phyloP scores from a whole-genome alignment of 2,113 vertebrate genomes.

The Alces alces region DNA sequence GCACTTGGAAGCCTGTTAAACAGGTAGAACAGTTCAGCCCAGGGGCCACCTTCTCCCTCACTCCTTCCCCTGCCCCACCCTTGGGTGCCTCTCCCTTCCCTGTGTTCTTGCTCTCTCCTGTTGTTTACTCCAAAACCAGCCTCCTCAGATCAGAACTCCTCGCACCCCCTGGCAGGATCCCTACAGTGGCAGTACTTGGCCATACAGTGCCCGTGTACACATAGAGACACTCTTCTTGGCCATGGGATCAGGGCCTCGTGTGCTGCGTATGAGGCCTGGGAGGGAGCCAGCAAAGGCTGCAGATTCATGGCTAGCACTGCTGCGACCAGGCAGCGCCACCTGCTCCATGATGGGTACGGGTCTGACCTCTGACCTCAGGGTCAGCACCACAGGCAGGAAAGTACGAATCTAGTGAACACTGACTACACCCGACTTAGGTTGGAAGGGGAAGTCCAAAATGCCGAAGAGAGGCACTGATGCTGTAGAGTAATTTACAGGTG shows the following conservation, averaged over 20 bases:
- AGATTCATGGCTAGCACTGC: background rate
- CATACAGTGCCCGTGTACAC: background rate
- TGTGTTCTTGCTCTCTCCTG: background rate
- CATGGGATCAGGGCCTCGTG: background rate
- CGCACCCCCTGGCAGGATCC: background rate
- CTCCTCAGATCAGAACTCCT: background rate
- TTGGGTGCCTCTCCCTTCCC: background rate
- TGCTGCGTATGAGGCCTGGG: background rate
- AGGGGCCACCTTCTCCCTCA: background rate
- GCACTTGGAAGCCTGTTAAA: background rate
- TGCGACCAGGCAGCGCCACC: background rate
- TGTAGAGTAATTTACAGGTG: background rate
- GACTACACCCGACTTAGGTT: background rate
- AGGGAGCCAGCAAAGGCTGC: background rate
- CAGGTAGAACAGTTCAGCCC: background rate
- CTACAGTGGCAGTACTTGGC: background rate
- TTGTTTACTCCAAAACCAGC: background rate
- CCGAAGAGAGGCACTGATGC: background rate
- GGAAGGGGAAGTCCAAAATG: background rate
- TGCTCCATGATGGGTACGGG: background rate
- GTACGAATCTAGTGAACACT: background rate
- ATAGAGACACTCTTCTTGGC: background rate
- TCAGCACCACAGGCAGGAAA: background rate
- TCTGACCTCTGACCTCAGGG: background rate
- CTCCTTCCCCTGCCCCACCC: background rate